Conservation (phyloP, 2,113 vertebrate genomes). For the Trogon melanurus region DNA sequence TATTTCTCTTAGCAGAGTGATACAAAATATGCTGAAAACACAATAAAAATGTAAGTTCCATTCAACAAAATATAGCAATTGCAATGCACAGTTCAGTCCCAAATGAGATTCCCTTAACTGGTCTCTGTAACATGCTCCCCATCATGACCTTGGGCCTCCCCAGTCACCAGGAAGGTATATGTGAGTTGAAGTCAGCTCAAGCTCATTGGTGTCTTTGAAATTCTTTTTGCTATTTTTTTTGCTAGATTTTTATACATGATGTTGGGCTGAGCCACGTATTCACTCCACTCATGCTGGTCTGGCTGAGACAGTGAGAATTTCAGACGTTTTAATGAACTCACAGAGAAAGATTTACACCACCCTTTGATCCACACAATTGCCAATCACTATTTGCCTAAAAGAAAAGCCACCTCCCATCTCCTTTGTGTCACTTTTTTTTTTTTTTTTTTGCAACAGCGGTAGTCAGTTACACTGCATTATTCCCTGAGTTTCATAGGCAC, state of each 20-base stretch:
- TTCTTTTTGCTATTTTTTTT: not conserved
- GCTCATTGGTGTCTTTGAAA: not conserved
- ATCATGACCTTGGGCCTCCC: not conserved
- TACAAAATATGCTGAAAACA: not conserved
- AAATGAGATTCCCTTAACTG: not conserved
- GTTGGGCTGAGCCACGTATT: not conserved
- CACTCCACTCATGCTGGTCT: not conserved
- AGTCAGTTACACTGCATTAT: not conserved
- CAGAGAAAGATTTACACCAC: not conserved
- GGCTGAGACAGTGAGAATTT: not conserved
- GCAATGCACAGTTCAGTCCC: not conserved
- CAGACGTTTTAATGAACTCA: not conserved
- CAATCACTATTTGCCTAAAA: not conserved
- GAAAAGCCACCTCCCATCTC: not conserved
- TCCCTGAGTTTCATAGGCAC: not conserved
- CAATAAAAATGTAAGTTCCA: not conserved
- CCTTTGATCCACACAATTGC: not conserved
- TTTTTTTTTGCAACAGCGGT: not conserved
- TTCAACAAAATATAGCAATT: not conserved
- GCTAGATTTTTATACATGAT: not conserved
- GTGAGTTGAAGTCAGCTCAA: not conserved
- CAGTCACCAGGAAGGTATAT: not conserved
- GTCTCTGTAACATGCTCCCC: not conserved
- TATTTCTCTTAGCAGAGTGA: not conserved
- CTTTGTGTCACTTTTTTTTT: not conserved